Evolutionary conservation across 1,140 invertebrate genomes (phyloP), one percentile per base, ranked within the genome.

Genomic region (Thereuonema tuberculata): DNA sequence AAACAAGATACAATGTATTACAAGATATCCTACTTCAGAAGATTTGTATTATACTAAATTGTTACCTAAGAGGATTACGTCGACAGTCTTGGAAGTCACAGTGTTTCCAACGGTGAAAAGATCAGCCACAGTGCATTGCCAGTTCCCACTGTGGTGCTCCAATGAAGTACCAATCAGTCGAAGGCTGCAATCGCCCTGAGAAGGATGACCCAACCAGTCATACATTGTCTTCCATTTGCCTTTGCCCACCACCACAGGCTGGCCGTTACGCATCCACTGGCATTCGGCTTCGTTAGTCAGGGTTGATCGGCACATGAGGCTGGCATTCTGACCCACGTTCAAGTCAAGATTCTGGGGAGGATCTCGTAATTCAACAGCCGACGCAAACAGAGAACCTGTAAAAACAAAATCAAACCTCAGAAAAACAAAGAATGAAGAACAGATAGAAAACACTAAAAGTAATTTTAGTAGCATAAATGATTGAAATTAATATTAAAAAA

Each of bases 231-330:
- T 55, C 53, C 53, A 55, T 23, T 17, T 28, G 26, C 53, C 53
- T 21, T 12, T 55, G 12, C 53, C 53, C 3, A 55, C 28, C 5
- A 55, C 53, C 53, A 55, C 53, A 14, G 53, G 53, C 5, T 55
- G 53, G 25, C 53, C 53, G 23, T 55, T 55, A 25, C 53, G 53
- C 53, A 14, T 3, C 53, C 53, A 55, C 27, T 55, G 53, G 21
- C 53, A 55, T 14, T 27, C 53, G 9, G 27, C 53, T 15, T 55
- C 53, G 26, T 3, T 5, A 9, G 12, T 27, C 24, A 27, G 27
- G 5, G 24, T 27, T 9, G 53, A 55, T 12, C 53, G 53, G 27
- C 53, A 55, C 3, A 25, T 2, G 5, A 55, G 53, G 21, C 5
- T 55, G 3, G 3, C 26, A 21, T 55, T 55, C 14, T n/a, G 24